Conservation (phyloP, 2,113 vertebrate genomes). For the Myiozetetes cayanensis region DNA sequence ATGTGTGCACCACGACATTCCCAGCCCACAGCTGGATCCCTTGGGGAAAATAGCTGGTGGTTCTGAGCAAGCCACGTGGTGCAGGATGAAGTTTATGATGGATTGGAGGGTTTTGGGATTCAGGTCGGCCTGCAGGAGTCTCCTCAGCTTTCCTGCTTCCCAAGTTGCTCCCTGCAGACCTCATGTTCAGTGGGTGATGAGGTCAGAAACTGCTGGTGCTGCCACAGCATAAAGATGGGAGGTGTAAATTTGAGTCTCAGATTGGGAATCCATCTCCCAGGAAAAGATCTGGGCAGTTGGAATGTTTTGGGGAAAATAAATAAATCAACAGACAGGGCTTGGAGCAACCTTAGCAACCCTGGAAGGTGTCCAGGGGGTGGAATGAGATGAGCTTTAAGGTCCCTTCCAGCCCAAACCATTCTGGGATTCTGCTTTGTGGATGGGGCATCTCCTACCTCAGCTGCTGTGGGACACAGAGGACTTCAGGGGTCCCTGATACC, state of each 20-base stretch:
- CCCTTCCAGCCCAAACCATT: not conserved
- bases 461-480: not conserved
- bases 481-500: not conserved
- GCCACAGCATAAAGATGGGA: not conserved
- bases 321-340: not conserved
- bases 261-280: not conserved
- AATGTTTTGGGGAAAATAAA: not conserved
- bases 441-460: not conserved
- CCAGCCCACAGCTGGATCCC: accelerated
- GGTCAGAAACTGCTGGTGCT: not conserved
- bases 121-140: not conserved
- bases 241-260: not conserved
- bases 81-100: not conserved
- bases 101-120: not conserved
- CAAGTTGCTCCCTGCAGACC: not conserved
- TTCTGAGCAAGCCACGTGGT: not conserved
- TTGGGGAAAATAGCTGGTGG: not conserved
- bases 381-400: not conserved
- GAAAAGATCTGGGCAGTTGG: not conserved
- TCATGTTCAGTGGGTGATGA: not conserved
- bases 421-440: not conserved
- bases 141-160: not conserved
- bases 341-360: not conserved
- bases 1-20: not conserved
- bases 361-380: not conserved